These are phyloP conservation scores for Paratilapia polleni DNA, from an alignment of 2,113 vertebrate species.

Conservation along the genomic window DNA sequence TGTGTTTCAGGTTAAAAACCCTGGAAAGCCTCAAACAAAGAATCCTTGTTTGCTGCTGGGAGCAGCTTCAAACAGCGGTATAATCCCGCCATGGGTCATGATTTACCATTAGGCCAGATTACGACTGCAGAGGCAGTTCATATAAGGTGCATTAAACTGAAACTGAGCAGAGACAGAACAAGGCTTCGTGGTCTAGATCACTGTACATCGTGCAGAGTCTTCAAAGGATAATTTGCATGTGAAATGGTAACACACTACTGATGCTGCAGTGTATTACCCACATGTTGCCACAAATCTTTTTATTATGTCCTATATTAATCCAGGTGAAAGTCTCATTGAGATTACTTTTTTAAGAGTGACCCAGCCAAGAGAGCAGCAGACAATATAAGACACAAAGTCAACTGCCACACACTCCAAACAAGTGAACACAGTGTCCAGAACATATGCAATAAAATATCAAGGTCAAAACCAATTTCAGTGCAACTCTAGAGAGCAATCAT, in stretches of 20 bases:
- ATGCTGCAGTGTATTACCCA: neutral
- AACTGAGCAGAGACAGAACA: conserved; percentile 22
- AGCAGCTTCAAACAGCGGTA: conserved; percentile 65
- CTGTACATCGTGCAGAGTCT: neutral
- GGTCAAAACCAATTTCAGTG: neutral
- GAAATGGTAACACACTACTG: neutral
- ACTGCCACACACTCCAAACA: too few species aligned
- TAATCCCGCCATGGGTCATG: conserved; percentile 59
- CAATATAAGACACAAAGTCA: neutral
- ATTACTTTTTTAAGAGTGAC: neutral
- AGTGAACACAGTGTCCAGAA: neutral
- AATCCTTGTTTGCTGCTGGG: conserved; percentile 41
- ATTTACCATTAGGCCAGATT: conserved; percentile 64
- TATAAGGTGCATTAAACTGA: conserved; percentile 44
- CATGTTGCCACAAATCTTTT: neutral
- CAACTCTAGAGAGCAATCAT: neutral
- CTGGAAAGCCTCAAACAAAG: conserved; percentile 55
- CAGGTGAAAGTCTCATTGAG: neutral
- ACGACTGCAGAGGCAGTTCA: conserved; percentile 49
- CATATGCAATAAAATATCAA: neutral
- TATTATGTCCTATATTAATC: neutral
- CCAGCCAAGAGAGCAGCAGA: neutral
- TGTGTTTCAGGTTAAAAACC: conserved; percentile 34
- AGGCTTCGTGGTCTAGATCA: neutral
- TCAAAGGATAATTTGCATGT: neutral